A percentile compares a stretch with the other conserved stretches of the same genome.
Conservation (phyloP, 2,888 invertebrate genomes). For the Smittia sp. region DNA sequence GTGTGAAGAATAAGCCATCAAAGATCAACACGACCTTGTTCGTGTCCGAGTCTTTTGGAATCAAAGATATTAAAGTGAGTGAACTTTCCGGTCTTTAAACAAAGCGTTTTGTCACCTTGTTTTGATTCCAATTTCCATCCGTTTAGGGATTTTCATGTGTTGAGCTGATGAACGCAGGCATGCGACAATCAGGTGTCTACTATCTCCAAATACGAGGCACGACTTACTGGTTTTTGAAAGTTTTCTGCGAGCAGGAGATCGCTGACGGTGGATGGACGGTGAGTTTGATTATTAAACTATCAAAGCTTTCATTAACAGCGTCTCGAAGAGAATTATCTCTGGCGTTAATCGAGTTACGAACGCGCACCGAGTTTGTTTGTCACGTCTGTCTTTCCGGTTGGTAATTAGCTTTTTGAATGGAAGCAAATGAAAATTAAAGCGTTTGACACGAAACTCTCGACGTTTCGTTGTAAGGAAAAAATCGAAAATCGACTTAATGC, state of each 20-base stretch:
- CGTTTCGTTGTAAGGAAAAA: neutral
- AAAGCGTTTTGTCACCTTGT: neutral
- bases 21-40: conserved; percentile 77
- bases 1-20: conserved; percentile 85
- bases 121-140: conserved; percentile 43
- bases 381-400: too few relatives aligned
- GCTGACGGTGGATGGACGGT: conserved; percentile 94
- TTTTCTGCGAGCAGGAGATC: conserved; percentile 84
- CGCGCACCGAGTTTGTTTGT: too few relatives aligned
- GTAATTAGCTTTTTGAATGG: too few relatives aligned
- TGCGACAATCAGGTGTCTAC: conserved; percentile 83
- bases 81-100: neutral
- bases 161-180: conserved; percentile 79
- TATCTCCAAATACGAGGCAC: conserved; percentile 87
- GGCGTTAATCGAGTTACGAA: too few relatives aligned
- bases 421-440: neutral
- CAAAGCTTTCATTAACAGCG: too few relatives aligned
- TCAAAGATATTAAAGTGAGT: conserved; percentile 81
- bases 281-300: conserved; percentile 50
- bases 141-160: conserved; percentile 84
- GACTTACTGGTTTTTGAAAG: conserved; percentile 90
- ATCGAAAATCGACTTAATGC: neutral
- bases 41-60: conserved; percentile 70
- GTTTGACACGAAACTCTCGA: neutral
- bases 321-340: too few relatives aligned